phyloP scores from a whole-genome alignment of 2,113 vertebrate genomes.

The Hydrolagus affinis region DNA sequence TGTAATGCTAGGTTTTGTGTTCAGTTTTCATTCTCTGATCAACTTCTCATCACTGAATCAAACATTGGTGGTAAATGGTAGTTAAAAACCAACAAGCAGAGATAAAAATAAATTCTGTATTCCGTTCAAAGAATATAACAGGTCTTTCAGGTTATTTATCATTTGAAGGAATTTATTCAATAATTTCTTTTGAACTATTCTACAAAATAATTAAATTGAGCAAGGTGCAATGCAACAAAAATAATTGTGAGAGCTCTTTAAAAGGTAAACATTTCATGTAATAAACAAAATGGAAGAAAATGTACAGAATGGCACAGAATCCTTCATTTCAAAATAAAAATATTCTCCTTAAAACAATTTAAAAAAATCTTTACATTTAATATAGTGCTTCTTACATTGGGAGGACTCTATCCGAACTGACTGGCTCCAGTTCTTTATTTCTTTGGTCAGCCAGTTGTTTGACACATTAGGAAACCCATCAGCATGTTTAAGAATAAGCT shows the following conservation, averaged over 20 bases:
- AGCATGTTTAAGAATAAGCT: too few relatives aligned
- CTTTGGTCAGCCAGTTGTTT: too few relatives aligned
- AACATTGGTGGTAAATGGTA: not conserved
- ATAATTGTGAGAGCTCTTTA: not conserved
- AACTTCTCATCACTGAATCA: not conserved
- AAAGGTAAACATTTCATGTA: too few relatives aligned
- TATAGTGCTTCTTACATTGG: too few relatives aligned
- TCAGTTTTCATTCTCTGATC: not conserved
- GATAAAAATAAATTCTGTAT: not conserved
- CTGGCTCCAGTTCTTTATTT: too few relatives aligned
- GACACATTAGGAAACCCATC: too few relatives aligned
- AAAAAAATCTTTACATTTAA: too few relatives aligned
- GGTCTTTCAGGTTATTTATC: not conserved
- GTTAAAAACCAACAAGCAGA: not conserved
- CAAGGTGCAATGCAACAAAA: not conserved
- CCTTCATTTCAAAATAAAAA: too few relatives aligned
- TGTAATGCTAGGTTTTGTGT: not conserved
- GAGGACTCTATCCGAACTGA: too few relatives aligned
- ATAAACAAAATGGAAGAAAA: too few relatives aligned
- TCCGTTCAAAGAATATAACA: not conserved
- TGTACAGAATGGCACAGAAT: too few relatives aligned
- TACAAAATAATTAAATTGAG: not conserved
- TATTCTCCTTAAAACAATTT: too few relatives aligned
- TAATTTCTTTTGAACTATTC: not conserved
- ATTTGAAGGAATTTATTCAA: not conserved